Evolutionary conservation across 2,797 vertebrate genomes (phyloP).

Genomic region (Neomorphus geoffroyi): DNA sequence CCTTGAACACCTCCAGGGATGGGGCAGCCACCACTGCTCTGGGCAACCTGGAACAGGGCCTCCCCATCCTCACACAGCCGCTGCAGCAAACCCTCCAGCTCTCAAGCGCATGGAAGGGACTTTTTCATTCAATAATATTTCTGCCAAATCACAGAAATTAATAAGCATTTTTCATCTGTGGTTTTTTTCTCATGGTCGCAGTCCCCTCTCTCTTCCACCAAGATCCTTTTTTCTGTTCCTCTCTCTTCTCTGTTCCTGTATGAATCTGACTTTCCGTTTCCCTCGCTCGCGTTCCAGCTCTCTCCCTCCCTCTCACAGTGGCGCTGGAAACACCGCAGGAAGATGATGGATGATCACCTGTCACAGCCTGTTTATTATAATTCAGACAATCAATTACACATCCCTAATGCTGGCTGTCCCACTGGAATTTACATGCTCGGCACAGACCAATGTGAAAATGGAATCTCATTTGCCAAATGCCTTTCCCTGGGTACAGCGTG

Average conservation of each 20-base stretch:
- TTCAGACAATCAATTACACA: conserved; percentile 95
- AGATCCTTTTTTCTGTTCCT: background rate
- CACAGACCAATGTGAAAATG: conserved; percentile 78
- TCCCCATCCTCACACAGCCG: background rate
- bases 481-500: conserved; percentile 62
- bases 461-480: conserved; percentile 80
- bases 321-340: conserved; percentile 77
- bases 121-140: background rate
- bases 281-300: background rate
- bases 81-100: background rate
- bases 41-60: too few relatives aligned
- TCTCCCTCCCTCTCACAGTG: background rate
- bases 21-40: too few relatives aligned
- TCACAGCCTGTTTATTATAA: conserved; percentile 95
- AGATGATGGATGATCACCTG: conserved; percentile 92
- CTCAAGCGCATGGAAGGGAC: background rate
- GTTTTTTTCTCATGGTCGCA: background rate
- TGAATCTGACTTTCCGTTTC: background rate
- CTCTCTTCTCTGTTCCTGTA: background rate
- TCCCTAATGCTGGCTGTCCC: conserved; percentile 82
- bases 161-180: conserved; percentile 9
- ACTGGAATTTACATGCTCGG: conserved; percentile 83
- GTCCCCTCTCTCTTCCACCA: background rate
- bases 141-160: conserved; percentile 58
- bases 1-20: too few relatives aligned